Evolutionary conservation across 2,888 invertebrate genomes (phyloP).

Genomic region (Pollenia labialis): DNA sequence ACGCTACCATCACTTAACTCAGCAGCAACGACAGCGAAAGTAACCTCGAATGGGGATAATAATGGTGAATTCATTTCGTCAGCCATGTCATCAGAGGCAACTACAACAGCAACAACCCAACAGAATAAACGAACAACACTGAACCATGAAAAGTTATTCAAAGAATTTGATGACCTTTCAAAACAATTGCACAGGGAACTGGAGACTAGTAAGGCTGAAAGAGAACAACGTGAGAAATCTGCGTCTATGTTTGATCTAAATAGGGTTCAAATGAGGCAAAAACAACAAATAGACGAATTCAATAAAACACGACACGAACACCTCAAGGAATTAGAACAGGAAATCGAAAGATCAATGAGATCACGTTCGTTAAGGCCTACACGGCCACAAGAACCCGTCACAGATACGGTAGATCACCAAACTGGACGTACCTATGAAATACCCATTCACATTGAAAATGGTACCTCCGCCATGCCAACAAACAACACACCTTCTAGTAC

Average conservation of each 20-base stretch:
- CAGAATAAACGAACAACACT: constrained; percentile 65
- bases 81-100: constrained; percentile 45
- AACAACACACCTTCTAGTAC: not conserved
- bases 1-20: constrained; percentile 65
- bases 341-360: constrained; percentile 79
- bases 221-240: constrained; percentile 77
- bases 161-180: constrained; percentile 84
- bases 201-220: constrained; percentile 78
- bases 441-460: constrained; percentile 74
- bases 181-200: constrained; percentile 81
- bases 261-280: constrained; percentile 73
- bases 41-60: constrained; percentile 70
- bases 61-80: constrained; percentile 60
- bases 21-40: constrained; percentile 68
- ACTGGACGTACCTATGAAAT: constrained; percentile 73
- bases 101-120: constrained; percentile 2
- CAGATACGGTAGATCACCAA: constrained; percentile 42
- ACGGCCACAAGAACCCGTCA: constrained; percentile 12
- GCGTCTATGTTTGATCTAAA: constrained; percentile 80
- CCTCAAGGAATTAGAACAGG: constrained; percentile 78
- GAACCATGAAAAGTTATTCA: constrained; percentile 82
- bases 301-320: constrained; percentile 80
- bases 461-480: constrained; percentile 21
- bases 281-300: constrained; percentile 76
- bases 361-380: constrained; percentile 69